phyloP scores from a whole-genome alignment of 1,140 invertebrate species.

The Nomia melanderi region DNA sequence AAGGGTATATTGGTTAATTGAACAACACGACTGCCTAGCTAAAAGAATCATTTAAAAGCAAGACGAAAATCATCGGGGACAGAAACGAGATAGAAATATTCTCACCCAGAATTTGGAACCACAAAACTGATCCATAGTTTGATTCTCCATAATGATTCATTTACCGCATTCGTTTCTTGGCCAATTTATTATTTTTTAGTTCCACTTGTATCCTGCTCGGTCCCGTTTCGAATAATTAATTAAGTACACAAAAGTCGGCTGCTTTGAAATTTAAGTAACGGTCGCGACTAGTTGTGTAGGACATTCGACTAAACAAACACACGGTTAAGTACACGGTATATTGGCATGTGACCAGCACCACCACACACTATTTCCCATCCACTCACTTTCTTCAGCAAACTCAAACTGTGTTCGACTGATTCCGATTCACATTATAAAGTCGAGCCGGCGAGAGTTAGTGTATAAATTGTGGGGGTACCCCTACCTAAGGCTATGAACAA shows the following conservation, averaged over 20 bases:
- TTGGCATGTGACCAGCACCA: slow-evolving; percentile 13
- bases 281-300: neutral
- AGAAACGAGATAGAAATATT: too few species aligned
- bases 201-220: neutral
- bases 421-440: slow-evolving; percentile 37
- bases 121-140: slow-evolving; percentile 83
- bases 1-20: neutral
- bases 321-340: neutral
- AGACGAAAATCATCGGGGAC: too few species aligned
- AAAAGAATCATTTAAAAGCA: neutral
- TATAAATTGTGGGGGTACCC: too few species aligned
- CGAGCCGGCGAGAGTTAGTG: too few species aligned
- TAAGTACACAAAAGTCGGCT: neutral
- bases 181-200: neutral
- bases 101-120: slow-evolving; percentile 85
- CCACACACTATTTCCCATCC: neutral
- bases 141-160: slow-evolving; percentile 74
- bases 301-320: neutral
- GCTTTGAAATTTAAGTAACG: neutral
- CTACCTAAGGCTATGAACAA: too few species aligned
- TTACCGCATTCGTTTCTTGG: slow-evolving; percentile 46
- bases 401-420: slow-evolving; percentile 30
- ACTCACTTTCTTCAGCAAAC: slow-evolving; percentile 17
- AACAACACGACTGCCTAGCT: neutral
- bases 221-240: neutral